Percentiles rank a stretch among this genome's conserved stretches.
Evolutionary conservation across 2,113 vertebrate species (phyloP).

Genomic region (Octodon degus): DNA sequence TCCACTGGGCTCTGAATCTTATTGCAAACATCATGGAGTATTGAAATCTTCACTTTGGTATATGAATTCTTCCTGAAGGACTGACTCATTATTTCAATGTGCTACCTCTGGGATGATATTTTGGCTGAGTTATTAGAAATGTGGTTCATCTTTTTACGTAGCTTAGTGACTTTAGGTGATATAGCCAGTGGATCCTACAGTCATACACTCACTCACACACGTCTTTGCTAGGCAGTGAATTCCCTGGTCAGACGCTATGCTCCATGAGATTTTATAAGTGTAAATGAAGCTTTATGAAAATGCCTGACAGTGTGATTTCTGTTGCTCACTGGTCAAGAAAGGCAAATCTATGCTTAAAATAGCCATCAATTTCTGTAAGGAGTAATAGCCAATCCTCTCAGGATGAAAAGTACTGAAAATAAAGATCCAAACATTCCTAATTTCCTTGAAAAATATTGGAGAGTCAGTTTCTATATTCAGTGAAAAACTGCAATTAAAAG

Average conservation of each 20-base stretch:
- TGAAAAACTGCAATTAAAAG: background rate
- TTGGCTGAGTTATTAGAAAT: background rate
- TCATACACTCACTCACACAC: background rate
- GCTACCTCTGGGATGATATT: background rate
- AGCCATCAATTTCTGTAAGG: background rate
- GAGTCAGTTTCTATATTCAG: background rate
- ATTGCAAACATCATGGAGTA: background rate
- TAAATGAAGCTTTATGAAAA: background rate
- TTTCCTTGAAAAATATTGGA: background rate
- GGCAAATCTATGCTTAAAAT: background rate
- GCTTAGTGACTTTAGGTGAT: background rate
- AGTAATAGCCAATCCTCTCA: background rate
- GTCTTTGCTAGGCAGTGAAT: background rate
- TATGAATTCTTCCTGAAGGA: background rate
- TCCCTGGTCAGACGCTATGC: background rate
- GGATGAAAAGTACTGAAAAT: background rate
- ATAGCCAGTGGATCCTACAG: background rate
- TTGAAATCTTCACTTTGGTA: background rate
- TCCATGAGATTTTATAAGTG: background rate
- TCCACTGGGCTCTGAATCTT: too few relatives aligned
- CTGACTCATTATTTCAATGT: background rate
- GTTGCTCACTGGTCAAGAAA: background rate
- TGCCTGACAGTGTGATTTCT: background rate
- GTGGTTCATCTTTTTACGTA: background rate
- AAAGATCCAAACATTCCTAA: background rate